Conservation (phyloP, 2,888 invertebrate species). For the Phytoseiulus persimilis region DNA sequence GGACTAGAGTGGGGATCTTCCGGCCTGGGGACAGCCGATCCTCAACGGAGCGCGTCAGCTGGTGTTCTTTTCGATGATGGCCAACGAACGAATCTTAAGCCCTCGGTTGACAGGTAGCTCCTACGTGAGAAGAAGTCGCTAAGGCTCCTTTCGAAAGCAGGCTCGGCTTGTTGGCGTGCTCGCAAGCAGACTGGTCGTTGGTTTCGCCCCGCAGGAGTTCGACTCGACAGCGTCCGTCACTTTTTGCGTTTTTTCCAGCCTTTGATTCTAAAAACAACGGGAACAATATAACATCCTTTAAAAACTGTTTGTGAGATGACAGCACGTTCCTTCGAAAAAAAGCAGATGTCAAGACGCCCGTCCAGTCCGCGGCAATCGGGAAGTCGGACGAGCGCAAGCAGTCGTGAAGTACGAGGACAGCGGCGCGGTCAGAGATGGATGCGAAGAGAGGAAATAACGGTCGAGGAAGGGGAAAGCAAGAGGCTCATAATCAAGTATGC, state of each 20-base stretch:
- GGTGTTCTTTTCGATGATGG: not conserved
- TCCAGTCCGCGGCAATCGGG: not conserved
- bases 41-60: constrained; percentile 5
- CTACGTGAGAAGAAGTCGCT: not conserved
- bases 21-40: not conserved
- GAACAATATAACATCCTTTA: not conserved
- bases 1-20: not conserved
- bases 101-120: not conserved
- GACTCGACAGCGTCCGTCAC: not conserved
- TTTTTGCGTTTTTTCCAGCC: not conserved
- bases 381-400: not conserved
- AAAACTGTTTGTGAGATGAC: not conserved
- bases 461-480: not conserved
- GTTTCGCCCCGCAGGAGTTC: not conserved
- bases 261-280: not conserved
- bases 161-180: not conserved
- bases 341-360: not conserved
- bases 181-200: not conserved
- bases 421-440: not conserved
- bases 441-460: not conserved
- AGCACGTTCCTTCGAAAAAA: not conserved
- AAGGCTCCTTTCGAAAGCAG: not conserved
- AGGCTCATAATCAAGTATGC: not conserved
- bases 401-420: not conserved
- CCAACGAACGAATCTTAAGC: constrained; percentile 5